phyloP scores from a whole-genome alignment of 2,888 invertebrate species.

The Exocentrus adspersus region DNA sequence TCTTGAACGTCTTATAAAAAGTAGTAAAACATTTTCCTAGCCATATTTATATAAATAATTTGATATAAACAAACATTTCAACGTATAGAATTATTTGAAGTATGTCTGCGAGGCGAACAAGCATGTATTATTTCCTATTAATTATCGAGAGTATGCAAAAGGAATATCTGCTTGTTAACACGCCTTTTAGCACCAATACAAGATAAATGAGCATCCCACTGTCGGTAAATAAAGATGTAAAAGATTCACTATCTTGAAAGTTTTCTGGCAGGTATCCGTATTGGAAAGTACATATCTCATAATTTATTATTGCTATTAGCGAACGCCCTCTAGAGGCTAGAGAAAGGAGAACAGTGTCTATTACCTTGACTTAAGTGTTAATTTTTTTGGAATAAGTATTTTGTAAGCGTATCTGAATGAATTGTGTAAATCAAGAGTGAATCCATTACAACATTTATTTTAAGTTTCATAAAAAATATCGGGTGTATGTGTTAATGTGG shows the following conservation, averaged over 20 bases:
- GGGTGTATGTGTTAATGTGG: too few species aligned
- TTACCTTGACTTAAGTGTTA: slow-evolving; percentile 1
- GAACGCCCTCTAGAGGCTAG: neutral
- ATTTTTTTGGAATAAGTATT: neutral
- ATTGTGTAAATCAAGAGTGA: neutral
- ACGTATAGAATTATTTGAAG: too few species aligned
- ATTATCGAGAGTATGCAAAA: neutral
- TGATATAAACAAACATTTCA: too few species aligned
- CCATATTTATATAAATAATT: too few species aligned
- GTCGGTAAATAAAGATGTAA: neutral
- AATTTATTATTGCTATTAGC: neutral
- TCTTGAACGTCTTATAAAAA: too few species aligned
- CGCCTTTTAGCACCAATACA: neutral
- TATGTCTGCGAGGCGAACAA: too few species aligned
- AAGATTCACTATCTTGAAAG: neutral
- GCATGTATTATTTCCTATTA: neutral
- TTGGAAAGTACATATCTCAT: neutral
- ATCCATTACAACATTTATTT: too few species aligned
- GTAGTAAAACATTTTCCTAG: too few species aligned
- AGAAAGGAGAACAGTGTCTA: neutral
- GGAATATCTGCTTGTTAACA: neutral
- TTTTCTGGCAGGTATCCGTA: too few species aligned
- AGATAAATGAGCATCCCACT: neutral
- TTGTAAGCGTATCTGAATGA: neutral
- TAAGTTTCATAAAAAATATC: too few species aligned